Conservation (phyloP, 2,888 invertebrate genomes). For the Aspidapion aeneum region DNA sequence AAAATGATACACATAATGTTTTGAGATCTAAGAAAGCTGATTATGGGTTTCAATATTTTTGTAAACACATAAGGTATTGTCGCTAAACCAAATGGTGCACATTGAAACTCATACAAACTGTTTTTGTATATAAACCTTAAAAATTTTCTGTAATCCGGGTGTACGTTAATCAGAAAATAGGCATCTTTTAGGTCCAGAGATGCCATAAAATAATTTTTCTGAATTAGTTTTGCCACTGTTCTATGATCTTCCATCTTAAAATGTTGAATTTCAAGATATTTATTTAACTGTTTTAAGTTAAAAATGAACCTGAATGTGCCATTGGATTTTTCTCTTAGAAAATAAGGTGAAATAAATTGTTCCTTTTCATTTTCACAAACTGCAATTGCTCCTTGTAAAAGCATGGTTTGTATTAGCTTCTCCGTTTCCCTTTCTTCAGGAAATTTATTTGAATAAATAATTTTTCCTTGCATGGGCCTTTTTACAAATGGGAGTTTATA, state of each 20-base stretch:
- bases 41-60: conserved; percentile 30
- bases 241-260: conserved; percentile 30
- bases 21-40: conserved; percentile 19
- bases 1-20: conserved; percentile 23
- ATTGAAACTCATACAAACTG: conserved; percentile 26
- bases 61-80: conserved; percentile 31
- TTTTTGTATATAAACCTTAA: conserved; percentile 26
- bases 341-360: conserved; percentile 3
- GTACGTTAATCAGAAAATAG: conserved; percentile 26
- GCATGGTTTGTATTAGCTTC: too few species aligned
- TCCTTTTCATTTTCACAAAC: not conserved
- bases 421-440: too few species aligned
- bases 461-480: not conserved
- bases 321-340: conserved; percentile 20
- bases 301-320: conserved; percentile 21
- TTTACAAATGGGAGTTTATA: not conserved
- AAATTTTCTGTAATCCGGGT: conserved; percentile 19
- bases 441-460: too few species aligned
- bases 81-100: conserved; percentile 28
- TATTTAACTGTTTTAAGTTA: conserved; percentile 28
- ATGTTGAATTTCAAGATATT: conserved; percentile 25
- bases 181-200: conserved; percentile 16
- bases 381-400: not conserved
- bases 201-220: conserved; percentile 10
- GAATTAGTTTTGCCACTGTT: conserved; percentile 25